These are phyloP conservation scores for Crossocerus cetratus DNA, from an alignment of 2,888 invertebrate species.

Conservation along the genomic window DNA sequence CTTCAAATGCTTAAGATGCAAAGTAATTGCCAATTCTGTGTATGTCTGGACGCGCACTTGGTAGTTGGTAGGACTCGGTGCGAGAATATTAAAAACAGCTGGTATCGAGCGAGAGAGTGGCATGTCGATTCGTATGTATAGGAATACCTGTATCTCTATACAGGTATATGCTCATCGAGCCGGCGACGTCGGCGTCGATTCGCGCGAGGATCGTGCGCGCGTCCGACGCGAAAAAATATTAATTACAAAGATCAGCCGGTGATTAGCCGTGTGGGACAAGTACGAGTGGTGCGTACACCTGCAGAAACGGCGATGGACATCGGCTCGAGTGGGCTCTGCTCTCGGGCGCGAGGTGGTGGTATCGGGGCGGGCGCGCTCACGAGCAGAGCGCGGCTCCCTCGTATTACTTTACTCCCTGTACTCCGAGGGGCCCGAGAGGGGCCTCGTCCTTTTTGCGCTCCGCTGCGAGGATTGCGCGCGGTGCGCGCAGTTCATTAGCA, in stretches of 20 bases:
- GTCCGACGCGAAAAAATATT: conserved; percentile 16
- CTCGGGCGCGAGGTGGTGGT: neutral
- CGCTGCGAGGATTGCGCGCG: conserved; percentile 11
- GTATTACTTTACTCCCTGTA: conserved; percentile 25
- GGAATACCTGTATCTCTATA: neutral
- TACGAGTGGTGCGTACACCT: conserved; percentile 27
- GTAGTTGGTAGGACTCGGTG: too few relatives aligned
- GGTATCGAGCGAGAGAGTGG: too few relatives aligned
- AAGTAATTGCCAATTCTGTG: too few relatives aligned
- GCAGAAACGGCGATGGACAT: conserved; percentile 29
- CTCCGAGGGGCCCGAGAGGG: too few relatives aligned
- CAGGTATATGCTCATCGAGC: neutral
- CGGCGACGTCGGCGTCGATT: conserved; percentile 26
- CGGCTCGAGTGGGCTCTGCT: conserved; percentile 18
- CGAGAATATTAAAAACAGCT: too few relatives aligned
- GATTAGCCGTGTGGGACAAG: conserved; percentile 12
- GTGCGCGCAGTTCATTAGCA: conserved; percentile 51
- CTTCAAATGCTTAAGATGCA: too few relatives aligned
- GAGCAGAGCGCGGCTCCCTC: conserved; percentile 16
- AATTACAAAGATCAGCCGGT: conserved; percentile 17
- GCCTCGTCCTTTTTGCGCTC: conserved; percentile 23
- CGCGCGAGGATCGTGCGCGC: conserved; percentile 17
- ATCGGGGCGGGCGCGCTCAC: neutral
- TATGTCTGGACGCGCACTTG: too few relatives aligned
- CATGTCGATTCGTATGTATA: neutral